Percentiles rank a stretch among this genome's conserved stretches.
These are phyloP conservation scores for Mallotus villosus DNA, from an alignment of 2,797 vertebrate species.

Conservation along the genomic window DNA sequence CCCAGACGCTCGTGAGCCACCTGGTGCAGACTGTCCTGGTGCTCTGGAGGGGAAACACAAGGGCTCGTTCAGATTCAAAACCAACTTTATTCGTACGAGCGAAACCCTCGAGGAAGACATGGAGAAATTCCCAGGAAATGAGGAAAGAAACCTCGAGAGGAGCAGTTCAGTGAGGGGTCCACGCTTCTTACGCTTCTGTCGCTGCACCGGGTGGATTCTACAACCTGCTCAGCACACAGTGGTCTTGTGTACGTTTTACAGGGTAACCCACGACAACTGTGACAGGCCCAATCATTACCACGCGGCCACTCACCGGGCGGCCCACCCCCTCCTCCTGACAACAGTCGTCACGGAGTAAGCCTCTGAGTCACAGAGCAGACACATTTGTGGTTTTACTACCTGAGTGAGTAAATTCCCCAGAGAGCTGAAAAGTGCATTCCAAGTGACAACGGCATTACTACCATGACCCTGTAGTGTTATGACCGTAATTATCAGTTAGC, in stretches of 20 bases:
- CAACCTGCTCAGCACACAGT: background rate
- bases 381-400: conserved; percentile 17
- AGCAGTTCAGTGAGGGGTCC: background rate
- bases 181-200: too few relatives aligned
- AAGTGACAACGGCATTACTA: conserved; percentile 21
- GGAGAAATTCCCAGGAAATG: background rate
- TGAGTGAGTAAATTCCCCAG: conserved; percentile 23
- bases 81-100: background rate
- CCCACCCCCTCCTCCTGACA: conserved; percentile 12
- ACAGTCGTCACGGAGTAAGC: conserved; percentile 23
- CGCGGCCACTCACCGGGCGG: conserved; percentile 32
- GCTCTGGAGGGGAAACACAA: conserved; percentile 70
- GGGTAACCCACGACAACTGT: conserved; percentile 32
- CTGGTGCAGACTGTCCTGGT: conserved; percentile 86
- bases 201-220: background rate
- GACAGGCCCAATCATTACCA: conserved; percentile 22
- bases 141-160: background rate
- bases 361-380: conserved; percentile 22
- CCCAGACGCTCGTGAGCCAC: conserved; percentile 90
- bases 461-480: conserved; percentile 16
- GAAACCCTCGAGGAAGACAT: too few relatives aligned
- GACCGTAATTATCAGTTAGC: conserved; percentile 27
- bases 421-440: conserved; percentile 19
- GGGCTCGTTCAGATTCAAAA: background rate
- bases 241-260: conserved; percentile 32